A percentile compares a stretch with the other conserved stretches of the same genome.
Conservation (phyloP, 2,888 invertebrate species). For the Mimas tiliae region DNA sequence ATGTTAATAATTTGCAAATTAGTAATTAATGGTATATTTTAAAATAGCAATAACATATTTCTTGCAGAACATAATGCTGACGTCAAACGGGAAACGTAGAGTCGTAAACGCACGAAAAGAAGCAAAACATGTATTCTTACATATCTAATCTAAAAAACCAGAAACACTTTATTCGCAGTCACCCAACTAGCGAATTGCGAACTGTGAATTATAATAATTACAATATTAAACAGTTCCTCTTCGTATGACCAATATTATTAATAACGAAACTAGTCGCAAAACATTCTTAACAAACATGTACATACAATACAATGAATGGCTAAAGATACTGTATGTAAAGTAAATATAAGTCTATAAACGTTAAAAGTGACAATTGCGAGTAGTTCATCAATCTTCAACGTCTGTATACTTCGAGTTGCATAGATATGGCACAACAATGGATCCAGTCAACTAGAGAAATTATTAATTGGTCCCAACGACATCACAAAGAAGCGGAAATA, state of each 20-base stretch:
- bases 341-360: slow-evolving; percentile 65
- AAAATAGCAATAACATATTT: slow-evolving; percentile 8
- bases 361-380: slow-evolving; percentile 76
- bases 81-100: slow-evolving; percentile 45
- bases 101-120: slow-evolving; percentile 37
- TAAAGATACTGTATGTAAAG: slow-evolving; percentile 9
- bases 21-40: slow-evolving; percentile 6
- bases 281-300: not conserved
- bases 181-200: slow-evolving; percentile 28
- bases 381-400: slow-evolving; percentile 81
- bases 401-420: slow-evolving; percentile 67
- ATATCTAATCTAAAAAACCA: slow-evolving; percentile 37
- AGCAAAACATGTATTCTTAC: slow-evolving; percentile 30
- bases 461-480: slow-evolving; percentile 79
- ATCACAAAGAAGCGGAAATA: slow-evolving; percentile 84
- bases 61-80: slow-evolving; percentile 34
- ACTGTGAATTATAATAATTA: slow-evolving; percentile 26
- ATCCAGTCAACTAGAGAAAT: slow-evolving; percentile 82
- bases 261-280: not conserved
- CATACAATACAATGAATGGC: not conserved
- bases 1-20: slow-evolving; percentile 1
- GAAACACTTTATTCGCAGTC: slow-evolving; percentile 34
- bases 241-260: not conserved
- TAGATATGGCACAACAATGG: slow-evolving; percentile 71
- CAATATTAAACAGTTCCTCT: slow-evolving; percentile 16